Base-by-base conservation (phyloP, 2,797 vertebrate species). In the Morus bassanus region DNA sequence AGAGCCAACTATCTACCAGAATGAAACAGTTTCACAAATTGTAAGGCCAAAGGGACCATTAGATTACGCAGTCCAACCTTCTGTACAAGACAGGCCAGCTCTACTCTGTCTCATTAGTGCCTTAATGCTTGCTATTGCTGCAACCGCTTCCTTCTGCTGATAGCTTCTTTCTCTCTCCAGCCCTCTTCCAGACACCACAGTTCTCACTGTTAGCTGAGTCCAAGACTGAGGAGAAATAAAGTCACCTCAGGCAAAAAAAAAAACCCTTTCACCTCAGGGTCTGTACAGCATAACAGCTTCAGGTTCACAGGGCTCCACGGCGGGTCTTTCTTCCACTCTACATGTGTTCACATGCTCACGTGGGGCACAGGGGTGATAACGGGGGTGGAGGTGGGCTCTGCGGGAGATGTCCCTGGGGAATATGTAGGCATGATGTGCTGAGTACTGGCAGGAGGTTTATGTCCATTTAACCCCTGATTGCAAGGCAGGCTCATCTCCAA, bases 1-100 rank as follows among this genome's bases (percentile, higher is more conserved):
- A 48, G 88, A 94, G 96, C 90, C 91, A 93, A 18, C 84, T 91
- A 95, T 96, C 93, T 92, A 92, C 84, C 81, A 91, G 77, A 96
- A 95, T 80, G 93, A 93, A 95, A 57, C 56, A 72, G 86, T 95
- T 95, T 80, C 88, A 77, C 94, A 93, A 95, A 92, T 77, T 65
- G 88, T 63, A 67, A 85, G 91, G 93, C 96, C 60, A 16, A 96
- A 80, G 95, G 88, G 93, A 94, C 88, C 75, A 27, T 46, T 87
- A 70, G 88, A 93, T 96, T 95, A 83, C n/a, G 7, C 89, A 64
- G 88, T 16, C 85, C 84, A 87, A 46, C 93, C 90, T 91, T 84
- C 94, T 60, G 93, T 7, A 33, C 2, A 10, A 91, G 95, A 70
- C 83, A 82, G 95, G 43, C 89, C 94, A 88, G 89, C 92, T 72